These are phyloP conservation scores for Petrocephalus zakoni DNA, from an alignment of 2,113 vertebrate species.

Conservation along the genomic window DNA sequence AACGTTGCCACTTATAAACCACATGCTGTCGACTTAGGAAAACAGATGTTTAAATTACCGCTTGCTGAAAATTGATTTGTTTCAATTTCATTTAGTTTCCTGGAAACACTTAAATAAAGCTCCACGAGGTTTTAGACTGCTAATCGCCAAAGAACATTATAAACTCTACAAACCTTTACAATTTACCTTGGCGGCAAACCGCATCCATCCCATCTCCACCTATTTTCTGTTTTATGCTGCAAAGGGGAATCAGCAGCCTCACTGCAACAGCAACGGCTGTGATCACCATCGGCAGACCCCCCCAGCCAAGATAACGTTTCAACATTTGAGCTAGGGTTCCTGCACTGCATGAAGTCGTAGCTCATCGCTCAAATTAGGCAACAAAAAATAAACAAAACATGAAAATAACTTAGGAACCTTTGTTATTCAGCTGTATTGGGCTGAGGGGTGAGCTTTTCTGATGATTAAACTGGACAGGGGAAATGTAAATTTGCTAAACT, in stretches of 20 bases:
- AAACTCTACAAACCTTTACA: background rate
- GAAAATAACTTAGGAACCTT: background rate
- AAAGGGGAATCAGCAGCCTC: background rate
- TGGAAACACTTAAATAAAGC: background rate
- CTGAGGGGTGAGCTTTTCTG: background rate
- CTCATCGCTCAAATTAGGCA: background rate
- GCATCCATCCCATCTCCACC: background rate
- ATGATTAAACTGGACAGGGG: background rate
- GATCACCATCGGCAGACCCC: background rate
- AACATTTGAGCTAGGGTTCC: background rate
- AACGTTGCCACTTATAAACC: background rate
- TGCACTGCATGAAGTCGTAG: background rate
- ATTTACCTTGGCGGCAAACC: background rate
- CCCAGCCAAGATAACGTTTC: background rate
- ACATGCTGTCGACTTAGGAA: background rate
- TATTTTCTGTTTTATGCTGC: background rate
- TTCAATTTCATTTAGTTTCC: background rate
- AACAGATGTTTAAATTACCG: constrained; percentile 10
- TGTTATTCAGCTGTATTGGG: background rate
- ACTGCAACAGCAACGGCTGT: background rate
- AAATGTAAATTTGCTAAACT: background rate
- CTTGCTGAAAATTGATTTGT: background rate
- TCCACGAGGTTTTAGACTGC: background rate
- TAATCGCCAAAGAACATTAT: background rate
- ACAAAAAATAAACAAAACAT: background rate